Evolutionary conservation across 2,888 invertebrate genomes (phyloP).

Genomic region (Lepas anatifera): DNA sequence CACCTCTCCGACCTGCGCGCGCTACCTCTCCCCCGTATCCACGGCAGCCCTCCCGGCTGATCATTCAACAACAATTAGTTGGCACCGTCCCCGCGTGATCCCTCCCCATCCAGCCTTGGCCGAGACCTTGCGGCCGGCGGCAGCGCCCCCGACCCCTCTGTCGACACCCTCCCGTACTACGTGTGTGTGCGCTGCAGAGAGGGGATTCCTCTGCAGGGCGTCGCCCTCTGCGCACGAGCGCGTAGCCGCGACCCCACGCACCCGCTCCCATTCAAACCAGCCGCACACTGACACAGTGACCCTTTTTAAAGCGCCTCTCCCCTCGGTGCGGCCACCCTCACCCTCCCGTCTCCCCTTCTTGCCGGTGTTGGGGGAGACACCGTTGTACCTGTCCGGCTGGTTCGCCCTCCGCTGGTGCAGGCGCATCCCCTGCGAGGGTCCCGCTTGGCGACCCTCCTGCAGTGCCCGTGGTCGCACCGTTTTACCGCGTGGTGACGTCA

Average conservation of each 20-base stretch:
- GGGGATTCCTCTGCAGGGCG: background rate
- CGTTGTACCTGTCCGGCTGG: background rate
- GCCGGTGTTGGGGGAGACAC: background rate
- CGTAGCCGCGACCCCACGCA: too few relatives aligned
- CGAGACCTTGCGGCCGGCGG: background rate
- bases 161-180: background rate
- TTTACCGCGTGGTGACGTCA: background rate
- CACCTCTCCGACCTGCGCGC: background rate
- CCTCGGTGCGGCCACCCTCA: background rate
- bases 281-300: background rate
- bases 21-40: too few relatives aligned
- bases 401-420: background rate
- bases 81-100: background rate
- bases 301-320: conserved; percentile 4
- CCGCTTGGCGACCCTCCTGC: background rate
- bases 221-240: background rate
- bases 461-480: background rate
- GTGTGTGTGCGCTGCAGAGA: background rate
- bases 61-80: too few relatives aligned
- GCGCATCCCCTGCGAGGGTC: background rate
- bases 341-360: background rate
- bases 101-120: background rate
- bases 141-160: too few relatives aligned
- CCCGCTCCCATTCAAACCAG: background rate
- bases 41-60: too few relatives aligned